phyloP scores from a whole-genome alignment of 2,888 invertebrate species.

The Noctua janthina region DNA sequence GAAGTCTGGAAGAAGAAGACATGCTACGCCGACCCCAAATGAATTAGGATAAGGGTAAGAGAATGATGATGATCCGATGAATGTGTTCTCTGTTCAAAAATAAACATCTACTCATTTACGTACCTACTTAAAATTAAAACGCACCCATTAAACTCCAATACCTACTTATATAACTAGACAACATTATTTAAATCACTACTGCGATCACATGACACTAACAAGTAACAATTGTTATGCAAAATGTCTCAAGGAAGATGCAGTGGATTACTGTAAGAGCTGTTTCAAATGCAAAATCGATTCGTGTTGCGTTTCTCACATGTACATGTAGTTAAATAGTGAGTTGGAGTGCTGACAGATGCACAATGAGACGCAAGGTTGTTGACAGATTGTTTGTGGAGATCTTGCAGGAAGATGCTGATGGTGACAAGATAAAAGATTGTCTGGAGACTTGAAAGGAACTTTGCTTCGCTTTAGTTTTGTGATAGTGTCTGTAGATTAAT shows the following conservation, averaged over 20 bases:
- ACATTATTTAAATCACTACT: constrained; percentile 53
- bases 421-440: constrained; percentile 3
- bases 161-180: constrained; percentile 21
- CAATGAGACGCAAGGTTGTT: constrained; percentile 54
- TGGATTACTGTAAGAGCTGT: constrained; percentile 54
- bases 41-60: too few relatives aligned
- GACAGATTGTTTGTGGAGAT: constrained; percentile 27
- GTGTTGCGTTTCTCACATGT: constrained; percentile 60
- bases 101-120: not conserved
- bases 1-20: too few relatives aligned
- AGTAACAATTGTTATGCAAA: constrained; percentile 63
- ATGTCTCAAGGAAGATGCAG: constrained; percentile 60
- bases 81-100: not conserved
- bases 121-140: constrained; percentile 31
- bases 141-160: not conserved
- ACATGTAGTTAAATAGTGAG: constrained; percentile 24
- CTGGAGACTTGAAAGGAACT: not conserved
- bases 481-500: not conserved
- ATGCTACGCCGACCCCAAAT: too few relatives aligned
- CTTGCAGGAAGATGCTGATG: constrained; percentile 1
- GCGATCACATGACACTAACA: constrained; percentile 58
- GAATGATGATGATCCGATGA: too few relatives aligned
- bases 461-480: not conserved
- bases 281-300: constrained; percentile 73
- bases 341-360: constrained; percentile 32